Base-by-base conservation (phyloP, 2,113 vertebrate species). In the Nibea albiflora region DNA sequence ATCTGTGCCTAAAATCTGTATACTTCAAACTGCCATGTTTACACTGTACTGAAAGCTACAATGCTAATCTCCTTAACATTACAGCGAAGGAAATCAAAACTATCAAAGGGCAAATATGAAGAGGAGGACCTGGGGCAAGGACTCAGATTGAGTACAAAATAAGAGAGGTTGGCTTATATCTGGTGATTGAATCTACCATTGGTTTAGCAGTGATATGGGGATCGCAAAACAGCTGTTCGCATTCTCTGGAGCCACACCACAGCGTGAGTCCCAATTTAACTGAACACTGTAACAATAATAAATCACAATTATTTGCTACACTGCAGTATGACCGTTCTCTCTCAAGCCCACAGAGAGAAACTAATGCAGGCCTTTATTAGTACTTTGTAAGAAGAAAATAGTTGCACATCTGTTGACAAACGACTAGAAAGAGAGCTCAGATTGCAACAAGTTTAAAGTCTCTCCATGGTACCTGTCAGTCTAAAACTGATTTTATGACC, bases 131-230 rank as follows among this genome's bases (percentile, higher is more conserved):
- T 86, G 0, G 92, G 81, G n/a, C 1, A 17, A 9, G 95, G 93
- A 58, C 81, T 22, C 0, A 60, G 0, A 93, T 97, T 54, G 7
- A 39, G 1, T 97, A 95, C 62, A 95, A 20, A 79, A 95, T 95
- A 19, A 93, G 93, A 46, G 93, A 82, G 3, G 90, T 96, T 4
- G 98, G 98, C 10, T 90, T 96, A 90, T 98, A 97, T 88, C 89
- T 97, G 11, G 94, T 97, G 39, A 88, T 99, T 53, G 97, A 99
- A 71, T 88, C 96, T 75, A 92, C 88, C 68, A 93, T 94, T 0
- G 98, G 98, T 5, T 17, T 99, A 84, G 90, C 95, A 2, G 89
- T 99, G 28, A 94, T 98, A 78, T 99, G 98, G 98, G n/a, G 98
- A 99, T 94, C 96, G 94, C 68, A 97, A 93, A 94, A 99, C 98